Conservation (phyloP, 2,113 vertebrate genomes). For the Atherinomorus stipes region DNA sequence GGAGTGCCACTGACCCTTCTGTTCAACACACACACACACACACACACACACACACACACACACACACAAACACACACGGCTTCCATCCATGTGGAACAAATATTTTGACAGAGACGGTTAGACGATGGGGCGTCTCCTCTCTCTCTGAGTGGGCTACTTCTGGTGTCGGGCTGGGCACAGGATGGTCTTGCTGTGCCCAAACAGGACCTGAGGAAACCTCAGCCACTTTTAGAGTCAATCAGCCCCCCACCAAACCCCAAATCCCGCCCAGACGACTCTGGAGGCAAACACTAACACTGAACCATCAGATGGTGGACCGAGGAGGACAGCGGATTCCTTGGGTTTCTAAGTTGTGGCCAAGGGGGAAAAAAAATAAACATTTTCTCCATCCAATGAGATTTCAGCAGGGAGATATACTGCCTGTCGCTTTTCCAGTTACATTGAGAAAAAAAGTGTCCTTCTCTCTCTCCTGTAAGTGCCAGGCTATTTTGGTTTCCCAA, state of each 20-base stretch:
- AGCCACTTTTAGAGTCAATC: constrained; percentile 76
- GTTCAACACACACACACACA: constrained; percentile 51
- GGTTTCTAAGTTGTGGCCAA: constrained; percentile 75
- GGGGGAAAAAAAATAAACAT: constrained; percentile 71
- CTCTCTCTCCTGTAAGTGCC: constrained; percentile 63
- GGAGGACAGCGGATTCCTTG: constrained; percentile 70
- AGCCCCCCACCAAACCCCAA: constrained; percentile 26
- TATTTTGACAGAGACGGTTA: constrained; percentile 78
- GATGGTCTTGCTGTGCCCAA: constrained; percentile 59
- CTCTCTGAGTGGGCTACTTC: constrained; percentile 49
- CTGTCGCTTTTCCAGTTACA: constrained; percentile 55
- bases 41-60: constrained; percentile 44
- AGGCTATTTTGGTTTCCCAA: constrained; percentile 82
- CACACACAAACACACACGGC: constrained; percentile 29
- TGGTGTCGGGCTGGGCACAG: constrained; percentile 57
- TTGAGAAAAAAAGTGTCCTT: constrained; percentile 65
- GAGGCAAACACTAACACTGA: constrained; percentile 60
- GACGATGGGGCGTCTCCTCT: constrained; percentile 73
- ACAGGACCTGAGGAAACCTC: constrained; percentile 71
- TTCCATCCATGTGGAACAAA: constrained; percentile 64
- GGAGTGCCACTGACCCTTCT: constrained; percentile 64
- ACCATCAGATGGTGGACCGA: constrained; percentile 61
- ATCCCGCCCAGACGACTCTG: constrained; percentile 30
- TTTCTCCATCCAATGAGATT: constrained; percentile 72
- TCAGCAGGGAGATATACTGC: constrained; percentile 71